Conservation (phyloP, 2,113 vertebrate genomes). For the Anoplopoma fimbria region DNA sequence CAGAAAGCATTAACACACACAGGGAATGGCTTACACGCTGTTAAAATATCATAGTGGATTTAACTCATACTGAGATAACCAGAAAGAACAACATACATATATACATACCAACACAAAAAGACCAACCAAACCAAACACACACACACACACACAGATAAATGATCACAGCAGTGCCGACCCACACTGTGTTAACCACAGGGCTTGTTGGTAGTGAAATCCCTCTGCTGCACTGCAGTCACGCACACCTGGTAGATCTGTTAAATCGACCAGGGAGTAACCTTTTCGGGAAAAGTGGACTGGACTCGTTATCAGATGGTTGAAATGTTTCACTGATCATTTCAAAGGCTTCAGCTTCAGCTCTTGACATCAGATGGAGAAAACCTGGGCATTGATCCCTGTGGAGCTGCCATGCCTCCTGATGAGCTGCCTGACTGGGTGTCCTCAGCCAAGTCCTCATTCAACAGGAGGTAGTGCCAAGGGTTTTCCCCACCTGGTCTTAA, state of each 20-base stretch:
- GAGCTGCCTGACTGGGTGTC: constrained; percentile 51
- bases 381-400: constrained; percentile 47
- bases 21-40: constrained; percentile 17
- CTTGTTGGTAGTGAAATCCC: constrained; percentile 30
- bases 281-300: constrained; percentile 10
- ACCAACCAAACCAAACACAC: neutral
- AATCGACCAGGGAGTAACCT: neutral
- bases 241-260: constrained; percentile 7
- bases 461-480: constrained; percentile 19
- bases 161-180: constrained; percentile 25
- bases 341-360: constrained; percentile 30
- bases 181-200: constrained; percentile 26
- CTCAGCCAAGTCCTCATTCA: constrained; percentile 30
- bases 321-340: constrained; percentile 40
- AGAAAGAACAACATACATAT: neutral
- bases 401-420: constrained; percentile 40
- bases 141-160: constrained; percentile 15
- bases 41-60: constrained; percentile 15
- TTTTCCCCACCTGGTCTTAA: constrained; percentile 29
- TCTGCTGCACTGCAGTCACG: constrained; percentile 29
- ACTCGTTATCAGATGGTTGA: constrained; percentile 42
- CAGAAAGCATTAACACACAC: constrained; percentile 21
- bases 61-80: constrained; percentile 18
- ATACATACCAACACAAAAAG: neutral
- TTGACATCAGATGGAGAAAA: constrained; percentile 54